A percentile compares a stretch with the other conserved stretches of the same genome.
phyloP scores from a whole-genome alignment of 2,888 invertebrate species.

The Euplexia lucipara region DNA sequence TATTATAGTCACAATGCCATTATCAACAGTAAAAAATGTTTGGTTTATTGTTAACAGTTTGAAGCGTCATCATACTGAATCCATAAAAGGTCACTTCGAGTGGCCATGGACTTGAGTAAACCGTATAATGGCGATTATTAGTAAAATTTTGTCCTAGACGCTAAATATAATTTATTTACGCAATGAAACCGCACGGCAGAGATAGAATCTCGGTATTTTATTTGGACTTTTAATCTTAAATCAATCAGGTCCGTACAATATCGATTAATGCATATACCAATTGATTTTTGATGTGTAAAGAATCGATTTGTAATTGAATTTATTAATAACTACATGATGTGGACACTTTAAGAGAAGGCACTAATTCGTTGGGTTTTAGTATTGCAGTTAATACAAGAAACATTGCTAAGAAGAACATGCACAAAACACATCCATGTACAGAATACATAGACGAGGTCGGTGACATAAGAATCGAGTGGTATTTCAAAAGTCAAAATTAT shows the following conservation, averaged over 20 bases:
- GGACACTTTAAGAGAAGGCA: not conserved
- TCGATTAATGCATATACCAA: conserved; percentile 47
- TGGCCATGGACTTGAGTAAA: conserved; percentile 12
- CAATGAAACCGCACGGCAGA: not conserved
- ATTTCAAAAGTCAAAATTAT: not conserved
- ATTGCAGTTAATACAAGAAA: not conserved
- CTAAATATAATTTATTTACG: too few species aligned
- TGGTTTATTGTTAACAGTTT: not conserved
- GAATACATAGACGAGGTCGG: conserved; percentile 15
- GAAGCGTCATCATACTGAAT: not conserved
- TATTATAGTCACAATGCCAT: conserved; percentile 38
- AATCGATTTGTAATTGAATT: conserved; percentile 50
- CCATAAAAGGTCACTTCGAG: conserved; percentile 10
- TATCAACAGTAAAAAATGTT: conserved; percentile 12
- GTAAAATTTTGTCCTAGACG: not conserved
- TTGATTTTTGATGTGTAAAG: conserved; percentile 43
- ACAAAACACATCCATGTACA: too few species aligned
- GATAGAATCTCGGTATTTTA: not conserved
- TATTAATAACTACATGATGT: conserved; percentile 12
- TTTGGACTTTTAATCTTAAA: conserved; percentile 37
- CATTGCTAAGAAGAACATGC: too few species aligned
- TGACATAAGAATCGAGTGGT: conserved; percentile 2
- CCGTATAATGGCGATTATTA: conserved; percentile 10
- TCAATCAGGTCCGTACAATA: conserved; percentile 36
- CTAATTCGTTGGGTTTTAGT: not conserved